Evolutionary conservation across 2,888 invertebrate genomes (phyloP).

Genomic region (Hedychridium roseum): DNA sequence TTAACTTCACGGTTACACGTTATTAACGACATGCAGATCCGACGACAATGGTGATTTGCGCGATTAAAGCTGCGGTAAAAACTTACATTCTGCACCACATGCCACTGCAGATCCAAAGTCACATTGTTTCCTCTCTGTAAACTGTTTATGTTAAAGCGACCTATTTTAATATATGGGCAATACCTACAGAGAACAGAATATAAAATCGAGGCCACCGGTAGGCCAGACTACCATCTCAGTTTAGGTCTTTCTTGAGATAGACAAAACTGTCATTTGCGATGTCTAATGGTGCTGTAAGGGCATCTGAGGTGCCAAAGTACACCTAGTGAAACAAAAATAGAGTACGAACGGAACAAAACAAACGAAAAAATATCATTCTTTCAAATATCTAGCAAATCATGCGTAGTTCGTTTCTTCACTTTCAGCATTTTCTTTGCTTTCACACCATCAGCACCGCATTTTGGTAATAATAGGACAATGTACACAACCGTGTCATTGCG

Average conservation of each 20-base stretch:
- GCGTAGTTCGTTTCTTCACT: no score
- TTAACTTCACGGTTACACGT: conserved; percentile 9
- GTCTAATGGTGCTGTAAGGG: no score
- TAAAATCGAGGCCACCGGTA: conserved; percentile 32
- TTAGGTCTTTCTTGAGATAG: conserved; percentile 25
- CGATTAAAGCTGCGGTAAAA: conserved; percentile 24
- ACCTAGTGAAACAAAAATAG: no score
- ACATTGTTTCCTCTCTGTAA: conserved; percentile 26
- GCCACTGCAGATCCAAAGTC: conserved; percentile 26
- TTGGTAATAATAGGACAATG: conserved; percentile 29
- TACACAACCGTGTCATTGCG: conserved; percentile 17
- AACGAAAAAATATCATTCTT: no score
- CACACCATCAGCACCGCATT: conserved; percentile 35
- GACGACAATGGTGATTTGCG: conserved; percentile 11
- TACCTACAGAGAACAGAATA: conserved; percentile 41
- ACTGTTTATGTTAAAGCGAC: conserved; percentile 28
- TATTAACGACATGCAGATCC: conserved; percentile 10
- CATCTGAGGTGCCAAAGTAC: no score
- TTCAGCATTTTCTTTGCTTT: conserved; percentile 24
- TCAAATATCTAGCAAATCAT: no score
- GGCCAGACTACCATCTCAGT: conserved; percentile 33
- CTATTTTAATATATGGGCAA: conserved; percentile 33
- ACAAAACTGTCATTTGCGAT: conserved; percentile 17
- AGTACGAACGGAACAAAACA: no score
- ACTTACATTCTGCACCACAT: conserved; percentile 31